A percentile compares a stretch with the other conserved stretches of the same genome.
These are phyloP conservation scores for Streptopelia turtur DNA, from an alignment of 2,797 vertebrate genomes.

Conservation along the genomic window DNA sequence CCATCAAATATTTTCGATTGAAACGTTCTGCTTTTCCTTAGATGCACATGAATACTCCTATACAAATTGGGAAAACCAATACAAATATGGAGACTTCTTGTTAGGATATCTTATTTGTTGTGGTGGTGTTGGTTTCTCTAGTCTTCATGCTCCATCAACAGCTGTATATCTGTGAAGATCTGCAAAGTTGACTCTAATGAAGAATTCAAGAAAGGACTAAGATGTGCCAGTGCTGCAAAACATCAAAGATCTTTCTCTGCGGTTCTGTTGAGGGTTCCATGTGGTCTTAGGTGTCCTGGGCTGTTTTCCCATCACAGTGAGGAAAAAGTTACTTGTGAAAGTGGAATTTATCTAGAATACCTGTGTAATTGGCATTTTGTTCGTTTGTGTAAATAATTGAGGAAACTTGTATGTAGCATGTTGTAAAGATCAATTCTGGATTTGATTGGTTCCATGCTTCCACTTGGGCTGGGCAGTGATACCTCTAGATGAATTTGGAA, in stretches of 20 bases:
- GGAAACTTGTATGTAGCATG: not conserved
- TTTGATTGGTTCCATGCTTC: not conserved
- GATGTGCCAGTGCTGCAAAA: not conserved
- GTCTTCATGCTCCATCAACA: not conserved
- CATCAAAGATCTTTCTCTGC: not conserved
- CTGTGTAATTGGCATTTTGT: not conserved
- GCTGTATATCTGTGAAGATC: not conserved
- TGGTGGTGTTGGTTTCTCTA: not conserved
- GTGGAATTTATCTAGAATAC: not conserved
- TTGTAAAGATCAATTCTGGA: not conserved
- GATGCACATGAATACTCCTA: not conserved
- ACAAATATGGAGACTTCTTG: not conserved
- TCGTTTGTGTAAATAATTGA: not conserved
- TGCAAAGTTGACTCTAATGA: not conserved
- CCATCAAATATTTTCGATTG: not conserved
- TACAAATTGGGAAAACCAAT: not conserved
- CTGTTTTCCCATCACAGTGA: not conserved
- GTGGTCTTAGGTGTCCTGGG: not conserved
- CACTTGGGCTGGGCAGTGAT: not conserved
- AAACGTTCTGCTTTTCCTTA: not conserved
- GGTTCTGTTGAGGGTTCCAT: rapidly evolving
- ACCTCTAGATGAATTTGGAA: not conserved
- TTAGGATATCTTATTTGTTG: not conserved
- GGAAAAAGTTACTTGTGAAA: not conserved
- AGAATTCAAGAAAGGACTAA: not conserved